Base-by-base conservation (phyloP, 2,797 vertebrate genomes). In the Galago senegalensis region DNA sequence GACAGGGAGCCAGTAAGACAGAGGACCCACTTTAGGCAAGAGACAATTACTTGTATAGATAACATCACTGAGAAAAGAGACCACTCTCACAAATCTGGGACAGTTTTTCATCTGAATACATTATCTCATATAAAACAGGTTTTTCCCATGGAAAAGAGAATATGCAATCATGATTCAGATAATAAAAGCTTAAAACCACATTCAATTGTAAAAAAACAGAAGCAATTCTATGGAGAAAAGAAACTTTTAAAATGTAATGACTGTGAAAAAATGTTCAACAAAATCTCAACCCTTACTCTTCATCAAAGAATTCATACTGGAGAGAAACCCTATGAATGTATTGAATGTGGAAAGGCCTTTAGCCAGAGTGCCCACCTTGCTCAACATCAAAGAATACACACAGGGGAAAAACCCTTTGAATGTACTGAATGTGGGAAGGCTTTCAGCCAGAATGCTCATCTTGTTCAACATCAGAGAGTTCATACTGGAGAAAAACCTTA, bases 301-400 rank as follows among this genome's bases (percentile, higher is more conserved):
- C 97, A 98, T 84, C 96, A 96, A 34, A 96, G 96, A 94, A 80
- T 93, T 89, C 97, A 98, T 37, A 96, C 97, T 5, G 96, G 97
- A 58, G 97, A 98, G 93, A 98, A 96, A 79, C 97, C 96, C 40
- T 97, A 96, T 67, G 87, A 89, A 75, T 98, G 97, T 83, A 21
- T 53, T 6, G 75, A 94, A 10, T 97, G 97, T 80, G 89, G 97
- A 18, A 98, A 97, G 67, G 80, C 86, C 67, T 97, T 98, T n/a
- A 94, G 89, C 79, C 96, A 97, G 86, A 97, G 86, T n/a, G 96
- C 92, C 4, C 96, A 97, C 56, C 93, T 98, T 14, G 94, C 85
- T 69, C 94, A 96, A 20, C 97, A 98, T 82, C 91, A 95, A 69
- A 97, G 93, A 91, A 90, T 94, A 61, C 97, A 98, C 58, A 97